A percentile compares a stretch with the other conserved stretches of the same genome.
These are phyloP conservation scores for Pseudomugil gertrudae DNA, from an alignment of 2,797 vertebrate genomes.

Conservation along the genomic window DNA sequence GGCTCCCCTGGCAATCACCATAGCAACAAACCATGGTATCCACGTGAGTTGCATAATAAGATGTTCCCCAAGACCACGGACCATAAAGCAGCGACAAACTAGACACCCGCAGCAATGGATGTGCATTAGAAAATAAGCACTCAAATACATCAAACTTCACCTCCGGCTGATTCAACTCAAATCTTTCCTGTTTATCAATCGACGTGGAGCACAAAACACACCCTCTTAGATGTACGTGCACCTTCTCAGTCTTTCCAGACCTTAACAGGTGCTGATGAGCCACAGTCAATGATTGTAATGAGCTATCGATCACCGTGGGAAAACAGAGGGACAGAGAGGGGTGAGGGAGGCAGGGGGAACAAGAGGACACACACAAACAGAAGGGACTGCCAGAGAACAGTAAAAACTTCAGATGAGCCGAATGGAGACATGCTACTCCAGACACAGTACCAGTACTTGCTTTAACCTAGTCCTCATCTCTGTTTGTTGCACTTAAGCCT, in stretches of 20 bases:
- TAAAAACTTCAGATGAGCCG: constrained; percentile 61
- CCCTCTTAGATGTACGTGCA: constrained; percentile 39
- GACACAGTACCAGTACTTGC: constrained; percentile 74
- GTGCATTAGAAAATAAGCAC: constrained; percentile 55
- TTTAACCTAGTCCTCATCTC: constrained; percentile 74
- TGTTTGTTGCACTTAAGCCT: constrained; percentile 59
- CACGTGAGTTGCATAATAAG: constrained; percentile 83
- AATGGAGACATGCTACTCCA: constrained; percentile 67
- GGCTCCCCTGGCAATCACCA: constrained; percentile 83
- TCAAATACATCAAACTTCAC: constrained; percentile 56
- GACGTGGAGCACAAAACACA: constrained; percentile 32
- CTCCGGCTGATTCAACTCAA: constrained; percentile 39
- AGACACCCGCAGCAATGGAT: constrained; percentile 54
- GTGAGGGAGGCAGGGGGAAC: constrained; percentile 72
- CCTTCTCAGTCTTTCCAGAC: constrained; percentile 71
- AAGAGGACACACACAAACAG: constrained; percentile 70
- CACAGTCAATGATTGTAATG: constrained; percentile 84
- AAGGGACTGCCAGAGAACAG: constrained; percentile 44
- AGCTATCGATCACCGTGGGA: constrained; percentile 85
- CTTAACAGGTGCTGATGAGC: constrained; percentile 84
- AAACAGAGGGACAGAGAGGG: constrained; percentile 79
- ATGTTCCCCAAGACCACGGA: constrained; percentile 73
- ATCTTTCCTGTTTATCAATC: constrained; percentile 58
- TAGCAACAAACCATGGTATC: constrained; percentile 81
- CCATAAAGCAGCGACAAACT: constrained; percentile 67